Evolutionary conservation across 2,113 vertebrate species (phyloP), one percentile per base, ranked within the genome.

Genomic region (Mionectes macconnelli): DNA sequence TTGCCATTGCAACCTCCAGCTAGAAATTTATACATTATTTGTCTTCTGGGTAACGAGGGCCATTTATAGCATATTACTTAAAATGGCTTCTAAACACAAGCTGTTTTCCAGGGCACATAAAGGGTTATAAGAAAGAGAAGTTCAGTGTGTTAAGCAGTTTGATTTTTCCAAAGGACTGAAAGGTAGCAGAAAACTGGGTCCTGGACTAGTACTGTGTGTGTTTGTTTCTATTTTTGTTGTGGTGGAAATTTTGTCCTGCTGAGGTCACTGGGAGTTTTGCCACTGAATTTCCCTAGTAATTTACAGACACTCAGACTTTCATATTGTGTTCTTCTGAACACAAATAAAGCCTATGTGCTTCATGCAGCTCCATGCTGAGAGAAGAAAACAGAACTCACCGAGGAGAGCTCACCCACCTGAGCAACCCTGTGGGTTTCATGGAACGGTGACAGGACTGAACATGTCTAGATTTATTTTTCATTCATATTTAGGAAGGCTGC

Each of bases 261-360:
- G 81, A 83, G 87, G 37, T 89, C 81, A 62, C n/a, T 67, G 89
- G 63, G 70, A 94, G 14, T 93, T 86, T 50, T 93, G 70, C 74
- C 50, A 62, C 44, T 67, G 42, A 77, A 82, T 79, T 87, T 95
- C 62, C n/a, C 45, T 62, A 16, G 31, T 73, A 40, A 83, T 76
- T 95, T 94, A 50, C 63, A 69, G 40, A 55, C 6, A 15, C 33
- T 84, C 39, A 15, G 44, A 30, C 57, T 86, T 83, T 35, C 85
- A 33, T 33, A 18, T 31, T 66, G 37, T 73, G 22, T 85, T 93
- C 28, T 78, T 84, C 53, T 53, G 45, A 91, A 64, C 27, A 64
- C 16, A 37, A 15, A 39, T 47, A 64, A 79, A 14, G 5, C 37
- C 33, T 89, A 8, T 84, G 86, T 6, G 8, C 55, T 93, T 89